Evolutionary conservation across 2,888 invertebrate species (phyloP).

Genomic region (Leptura quadrifasciata): DNA sequence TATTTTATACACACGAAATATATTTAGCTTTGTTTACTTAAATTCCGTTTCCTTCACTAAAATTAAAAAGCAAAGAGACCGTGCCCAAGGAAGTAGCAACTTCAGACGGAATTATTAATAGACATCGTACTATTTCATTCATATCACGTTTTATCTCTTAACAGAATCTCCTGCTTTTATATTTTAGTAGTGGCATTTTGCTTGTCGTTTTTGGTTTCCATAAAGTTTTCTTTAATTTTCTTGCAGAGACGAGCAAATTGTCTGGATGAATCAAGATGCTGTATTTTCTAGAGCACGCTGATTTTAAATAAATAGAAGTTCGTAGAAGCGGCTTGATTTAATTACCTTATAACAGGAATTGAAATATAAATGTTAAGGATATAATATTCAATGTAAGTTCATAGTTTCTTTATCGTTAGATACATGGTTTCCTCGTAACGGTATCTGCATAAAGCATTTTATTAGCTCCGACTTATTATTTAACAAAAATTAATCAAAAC

Average conservation of each 20-base stretch:
- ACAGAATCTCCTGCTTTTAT: constrained; percentile 4
- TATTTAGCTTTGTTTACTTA: not conserved
- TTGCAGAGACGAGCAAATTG: not conserved
- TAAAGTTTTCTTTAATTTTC: not conserved
- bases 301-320: not conserved
- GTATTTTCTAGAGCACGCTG: not conserved
- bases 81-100: not conserved
- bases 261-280: not conserved
- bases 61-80: not conserved
- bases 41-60: not conserved
- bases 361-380: no score
- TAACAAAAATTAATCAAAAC: no score
- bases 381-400: no score
- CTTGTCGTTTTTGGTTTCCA: not conserved
- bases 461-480: no score
- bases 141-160: constrained; percentile 1
- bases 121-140: not conserved
- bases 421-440: no score
- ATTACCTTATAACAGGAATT: no score
- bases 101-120: not conserved
- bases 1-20: no score
- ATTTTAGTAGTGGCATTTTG: not conserved
- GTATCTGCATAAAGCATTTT: no score
- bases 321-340: no score
- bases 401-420: no score